Evolutionary conservation across 2,113 vertebrate genomes (phyloP).

Genomic region (Poecile atricapillus): DNA sequence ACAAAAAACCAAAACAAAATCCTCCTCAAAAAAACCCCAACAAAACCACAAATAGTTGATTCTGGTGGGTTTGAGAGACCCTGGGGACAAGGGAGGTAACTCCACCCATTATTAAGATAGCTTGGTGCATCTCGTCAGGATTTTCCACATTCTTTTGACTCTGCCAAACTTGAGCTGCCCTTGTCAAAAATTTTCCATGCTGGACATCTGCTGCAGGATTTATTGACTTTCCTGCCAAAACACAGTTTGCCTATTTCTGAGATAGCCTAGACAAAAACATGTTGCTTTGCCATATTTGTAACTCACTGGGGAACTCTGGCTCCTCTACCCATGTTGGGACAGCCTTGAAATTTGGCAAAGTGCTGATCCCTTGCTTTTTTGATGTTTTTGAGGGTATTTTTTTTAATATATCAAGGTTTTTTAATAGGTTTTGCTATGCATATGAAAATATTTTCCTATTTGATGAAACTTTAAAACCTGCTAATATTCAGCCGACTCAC

Average conservation of each 20-base stretch:
- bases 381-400: neutral
- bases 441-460: neutral
- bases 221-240: slow-evolving; percentile 53
- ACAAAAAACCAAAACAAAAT: neutral
- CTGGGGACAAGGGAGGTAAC: neutral
- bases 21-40: neutral
- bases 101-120: neutral
- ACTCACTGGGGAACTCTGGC: neutral
- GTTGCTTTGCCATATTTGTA: neutral
- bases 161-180: neutral
- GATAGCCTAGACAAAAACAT: neutral
- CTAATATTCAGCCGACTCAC: neutral
- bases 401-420: neutral
- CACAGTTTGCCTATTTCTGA: slow-evolving; percentile 2
- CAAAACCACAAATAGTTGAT: neutral
- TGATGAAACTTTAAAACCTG: neutral
- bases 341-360: neutral
- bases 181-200: slow-evolving; percentile 48
- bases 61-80: neutral
- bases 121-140: neutral
- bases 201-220: slow-evolving; percentile 57
- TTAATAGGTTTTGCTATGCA: neutral
- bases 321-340: neutral
- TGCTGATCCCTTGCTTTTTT: neutral
- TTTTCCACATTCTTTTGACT: slow-evolving; percentile 36